A percentile compares a stretch with the other conserved stretches of the same genome.
phyloP scores from a whole-genome alignment of 2,888 invertebrate genomes.

The Branchipolynoe longqiensis region DNA sequence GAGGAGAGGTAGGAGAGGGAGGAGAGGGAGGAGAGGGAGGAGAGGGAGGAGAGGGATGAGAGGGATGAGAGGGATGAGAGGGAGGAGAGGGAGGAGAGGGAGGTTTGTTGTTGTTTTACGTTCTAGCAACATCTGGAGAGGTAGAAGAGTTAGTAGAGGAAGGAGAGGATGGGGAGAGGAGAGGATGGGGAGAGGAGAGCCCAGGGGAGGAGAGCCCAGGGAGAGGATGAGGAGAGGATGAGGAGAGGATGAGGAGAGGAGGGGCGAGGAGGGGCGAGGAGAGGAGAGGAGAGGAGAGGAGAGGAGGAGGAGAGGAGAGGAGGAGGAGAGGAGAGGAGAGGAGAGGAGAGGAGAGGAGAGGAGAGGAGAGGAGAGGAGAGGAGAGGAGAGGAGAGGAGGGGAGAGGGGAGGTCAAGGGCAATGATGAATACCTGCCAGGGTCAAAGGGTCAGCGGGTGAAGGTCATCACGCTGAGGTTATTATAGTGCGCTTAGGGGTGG shows the following conservation, averaged over 20 bases:
- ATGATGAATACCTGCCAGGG: conserved; percentile 45
- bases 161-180: background rate
- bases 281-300: conserved; percentile 34
- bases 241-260: conserved; percentile 26
- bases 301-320: conserved; percentile 51
- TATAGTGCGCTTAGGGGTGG: background rate
- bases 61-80: background rate
- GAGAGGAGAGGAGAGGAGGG: background rate
- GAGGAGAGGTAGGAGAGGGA: background rate
- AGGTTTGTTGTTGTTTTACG: no score
- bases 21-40: background rate
- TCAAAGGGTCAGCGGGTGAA: conserved; percentile 24
- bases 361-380: background rate
- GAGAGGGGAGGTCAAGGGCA: background rate
- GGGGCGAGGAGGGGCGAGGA: conserved; percentile 21
- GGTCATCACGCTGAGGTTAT: conserved; percentile 1
- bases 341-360: background rate
- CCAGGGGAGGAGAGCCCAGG: background rate
- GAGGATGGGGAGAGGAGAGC: conserved; percentile 5
- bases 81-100: conserved; percentile 6
- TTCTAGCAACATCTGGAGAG: no score
- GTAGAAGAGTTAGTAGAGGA: background rate
- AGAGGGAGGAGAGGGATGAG: conserved; percentile 7
- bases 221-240: background rate
- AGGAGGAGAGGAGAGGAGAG: background rate